Base-by-base conservation (phyloP, 2,797 vertebrate species). In the Chelidonichthys spinosus region DNA sequence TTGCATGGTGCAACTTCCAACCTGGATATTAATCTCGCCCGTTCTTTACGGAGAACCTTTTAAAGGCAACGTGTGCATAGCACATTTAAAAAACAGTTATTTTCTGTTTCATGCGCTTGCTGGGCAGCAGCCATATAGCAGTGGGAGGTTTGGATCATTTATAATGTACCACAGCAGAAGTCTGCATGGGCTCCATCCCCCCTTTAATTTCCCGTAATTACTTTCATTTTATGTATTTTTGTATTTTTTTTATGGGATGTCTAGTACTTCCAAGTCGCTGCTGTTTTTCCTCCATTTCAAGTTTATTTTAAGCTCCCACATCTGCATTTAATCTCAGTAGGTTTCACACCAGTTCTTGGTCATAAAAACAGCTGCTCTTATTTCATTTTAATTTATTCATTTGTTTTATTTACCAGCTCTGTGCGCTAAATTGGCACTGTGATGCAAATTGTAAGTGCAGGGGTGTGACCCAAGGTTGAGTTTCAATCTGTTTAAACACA, bases 61-160 rank as follows among this genome's bases (percentile, higher is more conserved):
- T 81, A 85, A 87, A 86, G 46, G 74, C 88, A 70, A 49, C 43
- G 66, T 4, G 85, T 87, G 92, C 92, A 93, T 92, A 92, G 91
- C 92, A 80, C 63, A 64, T 59, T 79, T 81, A 88, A 72, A 89
- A 85, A 84, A 42, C 78, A 33, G 72, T 80, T 85, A 36, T 79
- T 87, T 72, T 87, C 53, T 74, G 76, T 83, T 77, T 83, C 84
- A 87, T 91, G 82, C 55, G 77, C 85, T 92, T 89, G 85, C 83
- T 91, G 89, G 89, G 82, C 79, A 73, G 54, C 87, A 87, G 87
- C 91, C 92, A 82, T 85, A 72, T 85, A 93, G 92, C 93, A 89
- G 92, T 90, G 93, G 94, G 94, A 94, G 94, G 92, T 95, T 95
- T 94, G 94, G 94, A 95, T 94, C 90, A 86, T 69, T 86, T 79